Evolutionary conservation across 2,113 vertebrate genomes (phyloP).

Genomic region (Candoia aspera): DNA sequence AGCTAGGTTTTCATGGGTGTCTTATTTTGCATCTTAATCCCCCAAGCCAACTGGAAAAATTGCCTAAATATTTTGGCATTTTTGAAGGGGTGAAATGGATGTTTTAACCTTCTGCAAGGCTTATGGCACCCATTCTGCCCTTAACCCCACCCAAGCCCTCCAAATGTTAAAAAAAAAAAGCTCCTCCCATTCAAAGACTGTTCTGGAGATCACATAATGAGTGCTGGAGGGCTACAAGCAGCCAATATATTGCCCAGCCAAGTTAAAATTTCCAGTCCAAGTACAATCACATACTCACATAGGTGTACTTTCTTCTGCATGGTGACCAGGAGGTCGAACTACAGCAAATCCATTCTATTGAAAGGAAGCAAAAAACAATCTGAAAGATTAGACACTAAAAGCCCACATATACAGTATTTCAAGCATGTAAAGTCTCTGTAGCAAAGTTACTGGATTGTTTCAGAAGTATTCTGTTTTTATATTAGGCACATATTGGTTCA

Average conservation of each 20-base stretch:
- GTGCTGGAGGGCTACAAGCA: not conserved
- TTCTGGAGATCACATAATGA: not conserved
- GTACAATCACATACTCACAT: conserved; percentile 80
- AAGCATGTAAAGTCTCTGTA: accelerated
- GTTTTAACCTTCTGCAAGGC: not conserved
- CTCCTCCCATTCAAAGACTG: not conserved
- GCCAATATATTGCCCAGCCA: not conserved
- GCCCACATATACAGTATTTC: not conserved
- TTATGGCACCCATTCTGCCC: not conserved
- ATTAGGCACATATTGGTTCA: not conserved
- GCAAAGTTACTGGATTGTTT: not conserved
- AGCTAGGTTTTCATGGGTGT: not conserved
- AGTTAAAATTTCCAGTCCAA: accelerated
- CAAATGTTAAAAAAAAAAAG: not conserved
- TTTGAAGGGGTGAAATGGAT: not conserved
- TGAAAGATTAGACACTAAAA: not conserved
- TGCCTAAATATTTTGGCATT: not conserved
- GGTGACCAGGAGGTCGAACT: conserved; percentile 95
- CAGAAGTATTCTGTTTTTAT: not conserved
- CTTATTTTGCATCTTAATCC: not conserved
- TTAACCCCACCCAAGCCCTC: not conserved
- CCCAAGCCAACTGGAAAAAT: not conserved
- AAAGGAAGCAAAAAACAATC: not conserved
- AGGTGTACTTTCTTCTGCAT: conserved; percentile 94
- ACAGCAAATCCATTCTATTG: conserved; percentile 95